Evolutionary conservation across 2,113 vertebrate species (phyloP).

Genomic region (Podocnemis expansa): DNA sequence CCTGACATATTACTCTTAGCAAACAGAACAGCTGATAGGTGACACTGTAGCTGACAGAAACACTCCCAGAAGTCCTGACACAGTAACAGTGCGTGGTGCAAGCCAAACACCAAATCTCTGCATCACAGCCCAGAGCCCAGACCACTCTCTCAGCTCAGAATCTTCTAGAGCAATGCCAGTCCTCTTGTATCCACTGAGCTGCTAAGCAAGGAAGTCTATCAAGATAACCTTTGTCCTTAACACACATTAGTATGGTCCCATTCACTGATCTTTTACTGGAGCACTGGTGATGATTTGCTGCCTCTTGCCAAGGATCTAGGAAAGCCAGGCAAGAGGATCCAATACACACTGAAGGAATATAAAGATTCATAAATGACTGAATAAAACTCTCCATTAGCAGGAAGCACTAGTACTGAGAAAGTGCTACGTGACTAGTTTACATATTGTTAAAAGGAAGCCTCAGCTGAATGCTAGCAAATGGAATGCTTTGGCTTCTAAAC

Average conservation of each 20-base stretch:
- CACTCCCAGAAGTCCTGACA: background rate
- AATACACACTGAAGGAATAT: background rate
- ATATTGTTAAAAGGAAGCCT: background rate
- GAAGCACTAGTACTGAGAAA: background rate
- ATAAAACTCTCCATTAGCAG: background rate
- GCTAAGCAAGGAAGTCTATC: background rate
- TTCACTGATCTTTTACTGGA: background rate
- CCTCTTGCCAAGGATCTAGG: accelerated
- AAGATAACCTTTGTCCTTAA: background rate
- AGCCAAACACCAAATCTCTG: background rate
- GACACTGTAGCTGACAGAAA: conserved; percentile 15
- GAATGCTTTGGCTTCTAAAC: background rate
- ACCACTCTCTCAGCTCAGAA: background rate
- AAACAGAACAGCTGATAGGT: conserved; percentile 36
- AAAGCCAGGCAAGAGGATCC: background rate
- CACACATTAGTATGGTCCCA: conserved; percentile 45
- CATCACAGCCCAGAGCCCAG: background rate
- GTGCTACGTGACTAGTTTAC: accelerated
- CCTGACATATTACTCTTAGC: background rate
- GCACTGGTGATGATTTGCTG: background rate
- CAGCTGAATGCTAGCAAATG: background rate
- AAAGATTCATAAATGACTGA: accelerated
- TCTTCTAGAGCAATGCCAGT: background rate
- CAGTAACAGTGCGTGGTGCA: background rate
- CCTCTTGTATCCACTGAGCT: background rate